A percentile compares a stretch with the other conserved stretches of the same genome.
Conservation (phyloP, 2,888 invertebrate species). For the Chymomyza fuscimana region DNA sequence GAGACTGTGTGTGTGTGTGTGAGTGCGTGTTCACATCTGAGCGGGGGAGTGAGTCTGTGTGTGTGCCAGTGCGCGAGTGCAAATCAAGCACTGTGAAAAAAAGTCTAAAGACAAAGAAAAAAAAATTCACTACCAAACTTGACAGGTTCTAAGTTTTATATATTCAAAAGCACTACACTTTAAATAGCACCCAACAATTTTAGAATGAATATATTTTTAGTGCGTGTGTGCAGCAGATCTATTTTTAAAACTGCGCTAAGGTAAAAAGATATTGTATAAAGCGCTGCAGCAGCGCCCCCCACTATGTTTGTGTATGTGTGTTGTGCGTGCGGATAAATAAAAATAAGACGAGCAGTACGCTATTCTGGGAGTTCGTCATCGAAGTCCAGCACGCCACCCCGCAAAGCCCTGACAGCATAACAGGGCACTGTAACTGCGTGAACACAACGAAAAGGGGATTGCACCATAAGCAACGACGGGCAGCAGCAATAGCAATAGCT, state of each 20-base stretch:
- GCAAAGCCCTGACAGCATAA: constrained; percentile 27
- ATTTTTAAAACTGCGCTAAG: not conserved
- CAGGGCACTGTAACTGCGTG: constrained; percentile 10
- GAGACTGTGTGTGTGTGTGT: constrained; percentile 22
- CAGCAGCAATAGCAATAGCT: constrained; percentile 42
- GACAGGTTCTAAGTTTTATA: constrained; percentile 22
- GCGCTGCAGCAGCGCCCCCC: not conserved
- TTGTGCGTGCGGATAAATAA: constrained; percentile 53
- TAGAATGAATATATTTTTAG: not conserved
- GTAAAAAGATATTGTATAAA: not conserved
- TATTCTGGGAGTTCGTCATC: constrained; percentile 20
- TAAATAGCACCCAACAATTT: no score
- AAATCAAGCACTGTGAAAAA: constrained; percentile 38
- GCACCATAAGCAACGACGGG: constrained; percentile 47
- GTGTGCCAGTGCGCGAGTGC: constrained; percentile 41
- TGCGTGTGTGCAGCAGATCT: not conserved
- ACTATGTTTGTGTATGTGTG: not conserved
- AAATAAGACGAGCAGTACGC: constrained; percentile 56
- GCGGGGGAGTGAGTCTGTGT: constrained; percentile 30
- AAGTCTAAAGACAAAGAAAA: constrained; percentile 48
- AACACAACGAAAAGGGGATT: constrained; percentile 40
- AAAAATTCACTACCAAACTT: constrained; percentile 27
- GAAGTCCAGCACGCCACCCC: constrained; percentile 25
- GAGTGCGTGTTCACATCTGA: constrained; percentile 27
- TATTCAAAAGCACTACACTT: not conserved